Conservation (phyloP, 2,113 vertebrate genomes). For the Puffinus mauretanicus region DNA sequence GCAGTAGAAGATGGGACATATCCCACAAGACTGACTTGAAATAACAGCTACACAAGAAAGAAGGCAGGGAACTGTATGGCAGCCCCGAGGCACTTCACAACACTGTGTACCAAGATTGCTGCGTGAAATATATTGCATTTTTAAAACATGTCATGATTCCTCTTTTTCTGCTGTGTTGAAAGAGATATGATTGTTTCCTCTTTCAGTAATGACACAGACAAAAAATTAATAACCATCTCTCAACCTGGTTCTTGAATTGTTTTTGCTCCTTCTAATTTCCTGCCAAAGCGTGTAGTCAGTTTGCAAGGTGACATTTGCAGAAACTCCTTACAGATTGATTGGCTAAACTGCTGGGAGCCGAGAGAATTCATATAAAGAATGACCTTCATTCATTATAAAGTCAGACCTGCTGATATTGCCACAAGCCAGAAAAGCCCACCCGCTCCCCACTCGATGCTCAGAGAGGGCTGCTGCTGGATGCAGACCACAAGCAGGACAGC, state of each 20-base stretch:
- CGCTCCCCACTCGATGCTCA: background rate
- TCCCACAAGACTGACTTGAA: slow-evolving; percentile 5
- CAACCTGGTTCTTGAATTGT: background rate
- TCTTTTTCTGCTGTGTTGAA: slow-evolving; percentile 1
- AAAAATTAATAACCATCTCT: slow-evolving; percentile 46
- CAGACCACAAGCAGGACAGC: background rate
- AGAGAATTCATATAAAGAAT: slow-evolving; percentile 7
- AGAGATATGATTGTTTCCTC: slow-evolving; percentile 40
- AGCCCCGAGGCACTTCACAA: background rate
- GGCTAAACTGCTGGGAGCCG: background rate
- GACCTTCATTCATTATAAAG: slow-evolving; percentile 10
- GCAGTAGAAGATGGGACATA: background rate
- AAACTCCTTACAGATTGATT: slow-evolving; percentile 27
- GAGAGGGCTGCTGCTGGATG: background rate
- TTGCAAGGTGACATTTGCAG: slow-evolving; percentile 63
- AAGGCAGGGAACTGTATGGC: background rate
- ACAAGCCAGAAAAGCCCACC: background rate
- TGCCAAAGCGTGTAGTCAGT: background rate
- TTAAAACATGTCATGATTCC: background rate
- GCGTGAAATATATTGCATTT: slow-evolving; percentile 15
- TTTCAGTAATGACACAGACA: background rate
- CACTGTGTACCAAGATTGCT: background rate
- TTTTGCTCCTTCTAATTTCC: slow-evolving; percentile 54
- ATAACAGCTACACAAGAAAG: slow-evolving; percentile 7
- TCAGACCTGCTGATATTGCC: background rate